Conservation (phyloP, 2,113 vertebrate species). For the Labeo rohita region DNA sequence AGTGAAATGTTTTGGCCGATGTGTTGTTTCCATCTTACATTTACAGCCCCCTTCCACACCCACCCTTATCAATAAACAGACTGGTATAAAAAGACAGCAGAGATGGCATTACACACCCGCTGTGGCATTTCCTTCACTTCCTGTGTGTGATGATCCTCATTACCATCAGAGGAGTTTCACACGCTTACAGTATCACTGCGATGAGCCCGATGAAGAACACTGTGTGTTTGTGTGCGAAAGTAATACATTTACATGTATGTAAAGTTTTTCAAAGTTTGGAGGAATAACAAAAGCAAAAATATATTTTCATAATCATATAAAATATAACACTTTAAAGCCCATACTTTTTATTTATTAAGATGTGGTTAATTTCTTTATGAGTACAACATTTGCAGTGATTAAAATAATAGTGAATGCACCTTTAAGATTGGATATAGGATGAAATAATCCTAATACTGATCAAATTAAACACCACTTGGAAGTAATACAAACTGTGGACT, state of each 20-base stretch:
- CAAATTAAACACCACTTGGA: not conserved
- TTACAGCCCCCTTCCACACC: conserved; percentile 1
- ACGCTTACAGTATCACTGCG: not conserved
- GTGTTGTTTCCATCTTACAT: conserved; percentile 49
- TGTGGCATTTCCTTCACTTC: conserved; percentile 76
- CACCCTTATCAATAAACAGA: conserved; percentile 61
- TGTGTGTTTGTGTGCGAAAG: not conserved
- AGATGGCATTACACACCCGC: conserved; percentile 75
- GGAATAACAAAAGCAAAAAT: not conserved
- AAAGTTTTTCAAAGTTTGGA: not conserved
- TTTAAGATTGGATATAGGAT: not conserved
- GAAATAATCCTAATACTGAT: not conserved
- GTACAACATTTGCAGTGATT: not conserved
- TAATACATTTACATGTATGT: too few relatives aligned
- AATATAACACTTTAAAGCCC: not conserved
- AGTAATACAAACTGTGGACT: not conserved
- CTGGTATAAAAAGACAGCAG: conserved; percentile 63
- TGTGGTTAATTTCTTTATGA: not conserved
- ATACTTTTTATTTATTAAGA: too few relatives aligned
- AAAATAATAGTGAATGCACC: not conserved
- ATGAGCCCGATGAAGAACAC: not conserved
- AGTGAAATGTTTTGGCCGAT: not conserved
- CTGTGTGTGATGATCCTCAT: conserved; percentile 57
- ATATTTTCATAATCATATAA: not conserved
- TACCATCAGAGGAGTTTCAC: conserved; percentile 28